Percentiles rank a stretch among this genome's conserved stretches.
Conservation (phyloP, 1,140 invertebrate genomes). For the Antheraea mylitta region DNA sequence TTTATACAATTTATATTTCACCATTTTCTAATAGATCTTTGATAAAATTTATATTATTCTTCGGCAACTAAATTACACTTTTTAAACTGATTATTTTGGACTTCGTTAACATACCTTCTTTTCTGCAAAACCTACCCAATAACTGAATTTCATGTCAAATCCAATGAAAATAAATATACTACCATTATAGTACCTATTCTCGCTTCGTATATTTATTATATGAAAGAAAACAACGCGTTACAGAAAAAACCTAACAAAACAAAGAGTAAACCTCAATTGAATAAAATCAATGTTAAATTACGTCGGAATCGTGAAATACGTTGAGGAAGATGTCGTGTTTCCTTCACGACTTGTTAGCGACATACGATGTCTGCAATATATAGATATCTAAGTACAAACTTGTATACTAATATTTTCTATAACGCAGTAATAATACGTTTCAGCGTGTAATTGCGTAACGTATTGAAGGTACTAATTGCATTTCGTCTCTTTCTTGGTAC, state of each 20-base stretch:
- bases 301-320: not conserved
- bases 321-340: slow-evolving; percentile 4
- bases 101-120: no score
- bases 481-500: no score
- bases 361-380: not conserved
- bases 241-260: not conserved
- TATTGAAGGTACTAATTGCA: not conserved
- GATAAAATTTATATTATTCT: no score
- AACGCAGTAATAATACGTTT: not conserved
- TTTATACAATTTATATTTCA: no score
- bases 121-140: no score
- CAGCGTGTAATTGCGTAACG: not conserved
- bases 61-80: no score
- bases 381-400: not conserved
- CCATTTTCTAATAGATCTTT: no score
- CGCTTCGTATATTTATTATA: no score
- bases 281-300: not conserved
- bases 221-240: not conserved
- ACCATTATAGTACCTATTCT: no score
- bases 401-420: not conserved
- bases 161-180: no score
- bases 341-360: slow-evolving; percentile 10
- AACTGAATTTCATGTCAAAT: no score
- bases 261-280: not conserved
- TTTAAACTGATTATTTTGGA: no score